Evolutionary conservation across 2,797 vertebrate genomes (phyloP).

Genomic region (Heliangelus exortis): DNA sequence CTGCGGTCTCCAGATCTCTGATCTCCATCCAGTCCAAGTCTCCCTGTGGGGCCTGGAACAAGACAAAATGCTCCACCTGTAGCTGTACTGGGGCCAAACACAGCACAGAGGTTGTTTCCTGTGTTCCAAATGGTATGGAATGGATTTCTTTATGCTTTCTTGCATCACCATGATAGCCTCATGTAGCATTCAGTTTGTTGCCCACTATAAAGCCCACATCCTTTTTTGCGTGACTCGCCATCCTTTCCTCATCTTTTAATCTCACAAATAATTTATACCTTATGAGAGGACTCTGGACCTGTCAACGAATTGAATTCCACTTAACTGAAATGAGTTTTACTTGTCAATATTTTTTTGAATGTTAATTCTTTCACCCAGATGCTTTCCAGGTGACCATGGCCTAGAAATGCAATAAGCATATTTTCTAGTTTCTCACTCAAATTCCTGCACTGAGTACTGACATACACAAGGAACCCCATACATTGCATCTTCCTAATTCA

Average conservation of each 20-base stretch:
- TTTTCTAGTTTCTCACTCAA: not conserved
- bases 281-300: not conserved
- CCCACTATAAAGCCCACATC: not conserved
- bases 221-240: not conserved
- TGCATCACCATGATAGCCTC: not conserved
- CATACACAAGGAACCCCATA: not conserved
- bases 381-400: not conserved
- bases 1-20: not conserved
- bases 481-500: not conserved
- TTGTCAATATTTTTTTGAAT: not conserved
- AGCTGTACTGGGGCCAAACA: not conserved
- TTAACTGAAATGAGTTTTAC: conserved; percentile 4
- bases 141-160: not conserved
- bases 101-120: not conserved
- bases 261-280: not conserved
- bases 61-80: not conserved
- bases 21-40: not conserved
- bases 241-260: not conserved
- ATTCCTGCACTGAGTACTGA: not conserved
- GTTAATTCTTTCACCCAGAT: not conserved
- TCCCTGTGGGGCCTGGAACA: not conserved
- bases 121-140: not conserved
- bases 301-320: conserved; percentile 18
- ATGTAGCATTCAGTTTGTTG: not conserved
- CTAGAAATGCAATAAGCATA: not conserved